These are phyloP conservation scores for Eupithecia abbreviata DNA, from an alignment of 2,888 invertebrate genomes.

Conservation along the genomic window DNA sequence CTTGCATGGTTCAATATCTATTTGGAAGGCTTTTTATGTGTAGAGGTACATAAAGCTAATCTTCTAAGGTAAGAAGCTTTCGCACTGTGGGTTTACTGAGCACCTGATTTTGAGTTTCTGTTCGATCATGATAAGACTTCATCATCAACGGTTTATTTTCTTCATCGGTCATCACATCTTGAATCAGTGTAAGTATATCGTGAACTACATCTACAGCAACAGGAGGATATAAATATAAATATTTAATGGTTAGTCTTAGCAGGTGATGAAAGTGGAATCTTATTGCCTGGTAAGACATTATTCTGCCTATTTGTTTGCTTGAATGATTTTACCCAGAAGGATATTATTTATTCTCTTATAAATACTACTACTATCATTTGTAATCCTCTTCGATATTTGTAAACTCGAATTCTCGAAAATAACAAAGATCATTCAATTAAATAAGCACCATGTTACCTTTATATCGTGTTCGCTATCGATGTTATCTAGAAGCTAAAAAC, in stretches of 20 bases:
- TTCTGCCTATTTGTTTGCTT: neutral
- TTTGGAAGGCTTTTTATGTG: conserved; percentile 80
- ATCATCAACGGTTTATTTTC: conserved; percentile 17
- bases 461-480: conserved; percentile 18
- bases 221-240: neutral
- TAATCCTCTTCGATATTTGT: neutral
- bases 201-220: conserved; percentile 4
- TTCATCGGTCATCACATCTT: conserved; percentile 29
- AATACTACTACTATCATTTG: neutral
- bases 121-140: conserved; percentile 32
- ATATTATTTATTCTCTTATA: neutral
- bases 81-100: conserved; percentile 45
- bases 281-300: conserved; percentile 20
- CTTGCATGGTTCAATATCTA: conserved; percentile 76
- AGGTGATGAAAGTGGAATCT: conserved; percentile 7
- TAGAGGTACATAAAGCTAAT: conserved; percentile 60
- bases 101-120: conserved; percentile 40
- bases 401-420: neutral
- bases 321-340: conserved; percentile 11
- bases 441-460: neutral
- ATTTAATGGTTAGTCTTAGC: neutral
- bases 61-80: conserved; percentile 56
- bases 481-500: conserved; percentile 21
- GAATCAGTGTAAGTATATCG: conserved; percentile 25
- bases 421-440: conserved; percentile 13